Percentiles rank a stretch among this genome's conserved stretches.
These are phyloP conservation scores for Drosophila leonis DNA, from an alignment of 2,888 invertebrate species.

Conservation along the genomic window DNA sequence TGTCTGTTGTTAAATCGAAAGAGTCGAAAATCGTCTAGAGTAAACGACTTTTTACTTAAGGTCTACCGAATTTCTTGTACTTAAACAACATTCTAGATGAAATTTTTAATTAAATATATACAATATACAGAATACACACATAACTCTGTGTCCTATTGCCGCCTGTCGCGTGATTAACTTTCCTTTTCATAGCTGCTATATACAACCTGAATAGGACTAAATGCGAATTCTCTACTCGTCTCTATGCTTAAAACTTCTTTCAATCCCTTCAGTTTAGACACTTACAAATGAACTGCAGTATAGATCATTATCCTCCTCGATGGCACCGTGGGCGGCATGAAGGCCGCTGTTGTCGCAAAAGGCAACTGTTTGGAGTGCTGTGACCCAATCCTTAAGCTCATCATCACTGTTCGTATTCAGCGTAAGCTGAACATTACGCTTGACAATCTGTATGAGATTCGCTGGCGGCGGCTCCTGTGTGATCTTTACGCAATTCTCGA, in stretches of 20 bases:
- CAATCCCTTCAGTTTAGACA: constrained; percentile 8
- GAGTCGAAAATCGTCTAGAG: not conserved
- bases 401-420: constrained; percentile 88
- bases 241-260: not conserved
- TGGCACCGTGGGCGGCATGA: constrained; percentile 85
- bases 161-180: not conserved
- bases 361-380: constrained; percentile 92
- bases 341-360: constrained; percentile 89
- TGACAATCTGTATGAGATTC: constrained; percentile 89
- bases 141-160: not conserved
- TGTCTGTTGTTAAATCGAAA: constrained; percentile 16
- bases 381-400: constrained; percentile 92
- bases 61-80: not conserved
- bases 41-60: not conserved
- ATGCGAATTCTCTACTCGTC: not conserved
- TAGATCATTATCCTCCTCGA: constrained; percentile 95
- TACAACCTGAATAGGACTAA: not conserved
- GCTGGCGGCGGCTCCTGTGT: constrained; percentile 88
- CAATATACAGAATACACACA: not conserved
- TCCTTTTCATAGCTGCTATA: too few relatives aligned
- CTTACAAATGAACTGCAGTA: constrained; percentile 91
- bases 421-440: constrained; percentile 90
- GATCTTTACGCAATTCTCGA: constrained; percentile 95
- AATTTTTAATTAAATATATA: not conserved
- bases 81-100: not conserved